Conservation (phyloP, 2,888 invertebrate genomes). For the Tetropium fuscum region DNA sequence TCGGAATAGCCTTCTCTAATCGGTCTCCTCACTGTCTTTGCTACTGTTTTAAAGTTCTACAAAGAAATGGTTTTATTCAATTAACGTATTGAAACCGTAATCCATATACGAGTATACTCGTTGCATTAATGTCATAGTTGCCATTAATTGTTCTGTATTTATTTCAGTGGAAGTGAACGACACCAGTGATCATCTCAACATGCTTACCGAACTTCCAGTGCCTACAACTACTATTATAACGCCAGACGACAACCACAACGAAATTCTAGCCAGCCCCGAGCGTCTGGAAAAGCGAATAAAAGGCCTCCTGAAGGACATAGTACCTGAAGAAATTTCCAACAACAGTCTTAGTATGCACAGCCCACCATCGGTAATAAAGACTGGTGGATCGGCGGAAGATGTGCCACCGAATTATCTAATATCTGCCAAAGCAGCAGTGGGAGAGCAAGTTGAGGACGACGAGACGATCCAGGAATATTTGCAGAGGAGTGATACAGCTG, state of each 20-base stretch:
- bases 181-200: constrained; percentile 49
- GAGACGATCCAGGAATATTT: constrained; percentile 67
- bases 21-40: no score
- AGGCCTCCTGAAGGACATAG: constrained; percentile 21
- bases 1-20: no score
- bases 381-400: constrained; percentile 54
- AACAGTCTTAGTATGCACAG: constrained; percentile 53
- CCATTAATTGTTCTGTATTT: no score
- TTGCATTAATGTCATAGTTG: no score
- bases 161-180: constrained; percentile 54
- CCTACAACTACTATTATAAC: constrained; percentile 47
- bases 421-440: constrained; percentile 55
- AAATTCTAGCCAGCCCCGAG: constrained; percentile 46
- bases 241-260: constrained; percentile 62
- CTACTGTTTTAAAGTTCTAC: no score
- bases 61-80: no score
- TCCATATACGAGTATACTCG: no score
- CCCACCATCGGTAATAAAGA: constrained; percentile 49
- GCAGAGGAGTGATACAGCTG: constrained; percentile 68
- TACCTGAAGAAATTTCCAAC: constrained; percentile 52
- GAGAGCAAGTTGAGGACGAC: constrained; percentile 54
- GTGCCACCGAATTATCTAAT: constrained; percentile 46
- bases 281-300: constrained; percentile 34
- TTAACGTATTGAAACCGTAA: no score
- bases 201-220: constrained; percentile 40